These are phyloP conservation scores for Bombus difficillimus DNA, from an alignment of 1,140 invertebrate genomes.

Conservation along the genomic window DNA sequence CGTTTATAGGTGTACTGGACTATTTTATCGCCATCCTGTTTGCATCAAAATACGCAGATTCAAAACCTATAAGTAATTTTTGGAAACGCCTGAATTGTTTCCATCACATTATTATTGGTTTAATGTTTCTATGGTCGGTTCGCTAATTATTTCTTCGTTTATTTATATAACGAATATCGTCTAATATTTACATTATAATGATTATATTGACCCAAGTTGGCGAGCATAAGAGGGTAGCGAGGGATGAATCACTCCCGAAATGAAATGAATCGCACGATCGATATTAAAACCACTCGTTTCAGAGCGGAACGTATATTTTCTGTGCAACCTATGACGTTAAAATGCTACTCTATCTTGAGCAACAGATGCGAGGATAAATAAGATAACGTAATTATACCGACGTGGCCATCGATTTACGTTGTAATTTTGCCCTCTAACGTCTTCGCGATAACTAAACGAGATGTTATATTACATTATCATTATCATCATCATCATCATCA, in stretches of 20 bases:
- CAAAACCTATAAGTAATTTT: not conserved
- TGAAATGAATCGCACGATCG: conserved; percentile 61
- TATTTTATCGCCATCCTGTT: conserved; percentile 4
- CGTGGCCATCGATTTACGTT: not conserved
- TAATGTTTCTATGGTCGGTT: no score
- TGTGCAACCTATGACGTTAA: conserved; percentile 14
- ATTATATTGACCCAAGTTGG: not conserved
- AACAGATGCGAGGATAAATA: conserved; percentile 45
- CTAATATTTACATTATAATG: not conserved
- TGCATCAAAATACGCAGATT: not conserved
- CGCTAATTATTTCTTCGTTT: not conserved
- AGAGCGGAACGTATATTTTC: not conserved
- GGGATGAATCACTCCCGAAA: conserved; percentile 70
- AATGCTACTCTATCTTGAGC: not conserved
- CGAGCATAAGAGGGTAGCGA: not conserved
- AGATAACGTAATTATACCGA: not conserved
- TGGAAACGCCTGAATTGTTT: not conserved
- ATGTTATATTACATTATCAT: no score
- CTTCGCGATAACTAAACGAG: not conserved
- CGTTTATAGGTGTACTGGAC: not conserved
- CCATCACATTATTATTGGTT: not conserved
- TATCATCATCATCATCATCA: no score
- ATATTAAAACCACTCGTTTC: conserved; percentile 49
- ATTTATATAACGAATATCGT: not conserved
- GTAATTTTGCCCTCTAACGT: not conserved